Conservation (phyloP, 2,113 vertebrate species). For the Pedionomus torquatus region DNA sequence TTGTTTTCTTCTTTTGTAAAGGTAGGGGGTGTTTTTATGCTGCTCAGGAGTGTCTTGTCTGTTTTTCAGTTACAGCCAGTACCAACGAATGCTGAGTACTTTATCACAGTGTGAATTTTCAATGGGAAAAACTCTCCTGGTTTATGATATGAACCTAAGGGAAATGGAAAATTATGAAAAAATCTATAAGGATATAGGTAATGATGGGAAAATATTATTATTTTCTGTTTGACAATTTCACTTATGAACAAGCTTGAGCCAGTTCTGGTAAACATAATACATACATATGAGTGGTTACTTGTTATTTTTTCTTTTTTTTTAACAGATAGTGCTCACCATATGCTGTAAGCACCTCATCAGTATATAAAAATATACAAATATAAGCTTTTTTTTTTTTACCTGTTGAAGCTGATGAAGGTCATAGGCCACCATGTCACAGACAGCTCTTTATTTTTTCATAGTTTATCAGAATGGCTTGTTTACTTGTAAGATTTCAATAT, state of each 20-base stretch:
- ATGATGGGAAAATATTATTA: not conserved
- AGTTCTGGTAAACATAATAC: not conserved
- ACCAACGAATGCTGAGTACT: constrained; percentile 94
- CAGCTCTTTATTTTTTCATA: not conserved
- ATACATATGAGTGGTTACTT: not conserved
- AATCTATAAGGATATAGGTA: constrained; percentile 95
- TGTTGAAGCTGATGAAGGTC: not conserved
- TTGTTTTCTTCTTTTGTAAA: not conserved
- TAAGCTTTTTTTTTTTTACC: not conserved
- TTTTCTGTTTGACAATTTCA: not conserved
- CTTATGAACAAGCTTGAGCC: not conserved
- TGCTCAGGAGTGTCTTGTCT: not conserved
- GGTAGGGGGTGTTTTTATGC: not conserved
- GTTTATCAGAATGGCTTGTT: not conserved
- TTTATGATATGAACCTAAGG: constrained; percentile 96
- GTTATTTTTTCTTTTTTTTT: not conserved
- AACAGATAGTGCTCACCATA: not conserved
- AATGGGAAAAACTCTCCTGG: constrained; percentile 96
- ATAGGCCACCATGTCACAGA: not conserved
- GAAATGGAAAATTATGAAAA: constrained; percentile 99
- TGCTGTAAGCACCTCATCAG: not conserved
- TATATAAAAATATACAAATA: not conserved
- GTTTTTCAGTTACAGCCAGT: constrained; percentile 86
- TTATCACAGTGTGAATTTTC: constrained; percentile 97
- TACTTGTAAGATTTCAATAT: not conserved